Evolutionary conservation across 2,797 vertebrate species (phyloP).

Genomic region (Ctenopoma kingsleyae): DNA sequence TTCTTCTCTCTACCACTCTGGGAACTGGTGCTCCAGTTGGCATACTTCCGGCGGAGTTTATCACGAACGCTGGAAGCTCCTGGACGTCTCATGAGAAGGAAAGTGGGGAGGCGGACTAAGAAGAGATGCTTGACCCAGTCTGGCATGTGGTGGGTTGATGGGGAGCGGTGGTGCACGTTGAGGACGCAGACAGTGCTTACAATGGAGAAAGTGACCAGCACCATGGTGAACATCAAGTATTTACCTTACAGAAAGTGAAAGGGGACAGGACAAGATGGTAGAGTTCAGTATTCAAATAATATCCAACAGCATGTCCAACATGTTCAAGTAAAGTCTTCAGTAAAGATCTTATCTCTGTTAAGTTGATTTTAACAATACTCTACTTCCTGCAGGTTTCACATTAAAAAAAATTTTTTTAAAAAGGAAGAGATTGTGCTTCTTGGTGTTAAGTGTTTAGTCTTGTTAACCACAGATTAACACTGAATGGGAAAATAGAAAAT

Average conservation of each 20-base stretch:
- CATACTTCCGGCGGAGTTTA: conserved; percentile 72
- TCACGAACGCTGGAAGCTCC: conserved; percentile 72
- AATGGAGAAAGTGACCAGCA: conserved; percentile 86
- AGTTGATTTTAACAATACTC: too few species aligned
- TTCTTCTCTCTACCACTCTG: conserved; percentile 44
- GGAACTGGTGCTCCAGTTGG: conserved; percentile 13
- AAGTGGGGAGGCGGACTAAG: conserved; percentile 79
- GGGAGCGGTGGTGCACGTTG: conserved; percentile 88
- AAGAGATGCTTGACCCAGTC: conserved; percentile 86
- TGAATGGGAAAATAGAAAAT: too few species aligned
- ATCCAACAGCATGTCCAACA: not conserved
- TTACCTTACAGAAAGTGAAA: conserved; percentile 73
- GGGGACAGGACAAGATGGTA: not conserved
- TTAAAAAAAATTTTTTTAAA: too few species aligned
- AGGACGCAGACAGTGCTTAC: conserved; percentile 85
- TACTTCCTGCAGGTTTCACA: not conserved
- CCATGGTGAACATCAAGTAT: conserved; percentile 90
- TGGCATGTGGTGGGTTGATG: conserved; percentile 87
- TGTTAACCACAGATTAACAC: too few species aligned
- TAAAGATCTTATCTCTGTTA: too few species aligned
- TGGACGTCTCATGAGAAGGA: conserved; percentile 85
- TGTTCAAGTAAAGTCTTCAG: not conserved
- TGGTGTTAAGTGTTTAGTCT: too few species aligned
- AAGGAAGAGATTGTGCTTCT: too few species aligned
- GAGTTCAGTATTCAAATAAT: not conserved